Conservation (phyloP, 1,140 invertebrate genomes). For the Atta cephalotes region DNA sequence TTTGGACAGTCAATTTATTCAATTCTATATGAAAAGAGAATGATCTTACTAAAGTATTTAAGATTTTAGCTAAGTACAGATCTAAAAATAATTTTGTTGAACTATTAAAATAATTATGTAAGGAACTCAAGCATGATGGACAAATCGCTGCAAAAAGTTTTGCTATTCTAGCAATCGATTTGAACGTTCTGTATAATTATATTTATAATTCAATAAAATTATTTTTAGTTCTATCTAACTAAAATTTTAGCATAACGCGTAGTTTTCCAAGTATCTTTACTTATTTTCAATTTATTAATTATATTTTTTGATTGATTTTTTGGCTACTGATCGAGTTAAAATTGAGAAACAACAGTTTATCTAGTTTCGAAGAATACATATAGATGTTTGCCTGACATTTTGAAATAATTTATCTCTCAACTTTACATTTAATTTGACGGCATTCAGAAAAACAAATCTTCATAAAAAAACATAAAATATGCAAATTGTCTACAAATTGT, state of each 20-base stretch:
- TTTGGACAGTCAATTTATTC: background rate
- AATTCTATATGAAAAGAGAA: background rate
- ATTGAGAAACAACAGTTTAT: background rate
- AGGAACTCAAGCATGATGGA: no score
- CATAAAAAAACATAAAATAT: background rate
- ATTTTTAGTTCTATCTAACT: no score
- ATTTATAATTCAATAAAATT: no score
- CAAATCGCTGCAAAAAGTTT: no score
- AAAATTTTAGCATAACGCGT: no score
- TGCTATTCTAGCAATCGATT: no score
- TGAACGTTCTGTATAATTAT: no score
- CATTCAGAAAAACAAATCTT: background rate
- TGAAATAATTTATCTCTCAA: background rate
- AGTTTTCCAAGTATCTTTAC: no score
- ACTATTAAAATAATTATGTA: no score
- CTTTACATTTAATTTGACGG: background rate
- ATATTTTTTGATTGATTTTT: background rate
- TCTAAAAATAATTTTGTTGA: no score
- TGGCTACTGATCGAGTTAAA: background rate
- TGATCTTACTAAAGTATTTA: no score
- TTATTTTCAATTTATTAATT: background rate
- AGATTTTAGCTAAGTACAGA: no score
- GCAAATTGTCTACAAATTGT: slow-evolving; percentile 19
- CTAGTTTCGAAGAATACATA: background rate
- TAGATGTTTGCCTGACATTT: background rate